Conservation (phyloP, 2,888 invertebrate genomes). For the Heteromyza rotundicornis region DNA sequence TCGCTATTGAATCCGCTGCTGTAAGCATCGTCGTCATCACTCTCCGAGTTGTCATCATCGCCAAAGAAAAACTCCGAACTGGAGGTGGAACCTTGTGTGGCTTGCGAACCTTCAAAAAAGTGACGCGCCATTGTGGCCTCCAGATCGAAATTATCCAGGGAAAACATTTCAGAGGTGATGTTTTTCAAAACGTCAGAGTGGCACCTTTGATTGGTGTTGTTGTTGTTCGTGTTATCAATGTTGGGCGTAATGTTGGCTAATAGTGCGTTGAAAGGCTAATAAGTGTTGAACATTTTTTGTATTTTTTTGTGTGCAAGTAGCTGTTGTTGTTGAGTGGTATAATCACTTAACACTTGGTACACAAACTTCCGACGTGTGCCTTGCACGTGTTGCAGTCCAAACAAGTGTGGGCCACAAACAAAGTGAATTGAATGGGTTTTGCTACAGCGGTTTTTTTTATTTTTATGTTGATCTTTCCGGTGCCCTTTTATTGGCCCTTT, state of each 20-base stretch:
- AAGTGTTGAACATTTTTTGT: not conserved
- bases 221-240: not conserved
- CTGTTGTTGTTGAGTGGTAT: slow-evolving; percentile 15
- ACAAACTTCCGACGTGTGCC: slow-evolving; percentile 39
- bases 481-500: not conserved
- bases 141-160: slow-evolving; percentile 73
- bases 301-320: slow-evolving; percentile 2
- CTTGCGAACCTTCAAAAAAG: slow-evolving; percentile 66
- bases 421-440: too few relatives aligned
- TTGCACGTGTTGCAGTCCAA: slow-evolving; percentile 44
- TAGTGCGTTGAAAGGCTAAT: slow-evolving; percentile 28
- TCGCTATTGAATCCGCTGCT: slow-evolving; percentile 81
- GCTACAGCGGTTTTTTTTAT: too few relatives aligned
- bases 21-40: slow-evolving; percentile 65
- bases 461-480: not conserved
- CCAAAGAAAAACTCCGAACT: slow-evolving; percentile 71
- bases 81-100: slow-evolving; percentile 69
- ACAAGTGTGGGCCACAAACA: not conserved
- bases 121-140: slow-evolving; percentile 72
- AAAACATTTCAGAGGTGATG: slow-evolving; percentile 64
- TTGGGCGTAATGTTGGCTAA: slow-evolving; percentile 26
- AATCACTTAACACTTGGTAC: slow-evolving; percentile 17
- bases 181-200: slow-evolving; percentile 10
- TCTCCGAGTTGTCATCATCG: slow-evolving; percentile 62
- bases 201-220: not conserved